Conservation (phyloP, 2,888 invertebrate genomes). For the Epinotia nisella region DNA sequence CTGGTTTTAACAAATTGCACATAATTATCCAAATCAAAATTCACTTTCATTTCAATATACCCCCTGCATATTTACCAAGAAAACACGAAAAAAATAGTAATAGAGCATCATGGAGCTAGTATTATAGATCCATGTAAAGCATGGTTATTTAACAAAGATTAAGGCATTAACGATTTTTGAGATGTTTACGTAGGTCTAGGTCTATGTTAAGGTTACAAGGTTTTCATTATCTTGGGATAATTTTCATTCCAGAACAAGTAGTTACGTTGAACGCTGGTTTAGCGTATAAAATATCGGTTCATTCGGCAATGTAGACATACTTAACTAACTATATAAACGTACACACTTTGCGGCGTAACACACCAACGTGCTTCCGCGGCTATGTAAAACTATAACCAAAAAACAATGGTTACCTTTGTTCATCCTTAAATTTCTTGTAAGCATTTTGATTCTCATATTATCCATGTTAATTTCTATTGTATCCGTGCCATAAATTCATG, state of each 20-base stretch:
- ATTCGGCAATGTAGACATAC: conserved; percentile 24
- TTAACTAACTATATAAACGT: conserved; percentile 19
- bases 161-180: not conserved
- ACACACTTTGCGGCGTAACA: conserved; percentile 25
- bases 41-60: not conserved
- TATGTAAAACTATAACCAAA: not conserved
- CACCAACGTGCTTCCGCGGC: not conserved
- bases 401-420: conserved; percentile 28
- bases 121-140: too few relatives aligned
- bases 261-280: not conserved
- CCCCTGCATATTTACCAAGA: not conserved
- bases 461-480: conserved; percentile 23
- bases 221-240: not conserved
- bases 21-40: not conserved
- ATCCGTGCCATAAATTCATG: conserved; percentile 24
- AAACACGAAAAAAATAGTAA: too few relatives aligned
- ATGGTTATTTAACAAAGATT: not conserved
- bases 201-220: conserved; percentile 5
- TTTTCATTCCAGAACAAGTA: not conserved
- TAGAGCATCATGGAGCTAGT: too few relatives aligned
- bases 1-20: not conserved
- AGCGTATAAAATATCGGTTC: not conserved
- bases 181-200: not conserved
- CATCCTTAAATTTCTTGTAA: not conserved
- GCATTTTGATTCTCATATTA: conserved; percentile 10